Conservation (phyloP, 1,140 invertebrate genomes). For the Tetramorium parvispinum region DNA sequence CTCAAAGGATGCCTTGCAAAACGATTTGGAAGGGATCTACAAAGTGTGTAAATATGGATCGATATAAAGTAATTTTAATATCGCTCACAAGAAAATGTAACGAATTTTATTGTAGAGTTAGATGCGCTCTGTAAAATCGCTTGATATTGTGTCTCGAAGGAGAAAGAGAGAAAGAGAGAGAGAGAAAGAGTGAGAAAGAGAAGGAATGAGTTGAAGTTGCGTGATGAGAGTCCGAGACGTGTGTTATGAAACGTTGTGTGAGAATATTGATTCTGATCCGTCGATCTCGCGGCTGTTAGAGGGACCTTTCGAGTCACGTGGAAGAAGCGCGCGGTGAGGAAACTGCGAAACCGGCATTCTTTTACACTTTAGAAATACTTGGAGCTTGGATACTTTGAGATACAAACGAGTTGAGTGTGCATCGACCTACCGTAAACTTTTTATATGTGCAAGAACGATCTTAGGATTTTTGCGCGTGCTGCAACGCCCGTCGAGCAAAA, state of each 20-base stretch:
- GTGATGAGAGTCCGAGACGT: constrained; percentile 49
- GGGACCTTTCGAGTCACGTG: constrained; percentile 38
- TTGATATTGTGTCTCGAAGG: constrained; percentile 50
- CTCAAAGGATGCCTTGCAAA: constrained; percentile 74
- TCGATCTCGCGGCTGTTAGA: constrained; percentile 49
- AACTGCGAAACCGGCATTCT: constrained; percentile 56
- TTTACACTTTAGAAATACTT: constrained; percentile 64
- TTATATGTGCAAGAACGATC: constrained; percentile 15
- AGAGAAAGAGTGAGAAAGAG: constrained; percentile 26
- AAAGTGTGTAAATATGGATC: constrained; percentile 70
- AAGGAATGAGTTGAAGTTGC: constrained; percentile 42
- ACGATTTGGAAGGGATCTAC: constrained; percentile 72
- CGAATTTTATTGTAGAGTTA: constrained; percentile 68
- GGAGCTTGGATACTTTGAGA: too few relatives aligned
- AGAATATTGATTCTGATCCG: constrained; percentile 69
- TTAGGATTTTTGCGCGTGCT: constrained; percentile 1
- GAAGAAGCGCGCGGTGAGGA: constrained; percentile 55
- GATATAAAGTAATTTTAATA: constrained; percentile 69
- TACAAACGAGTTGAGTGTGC: constrained; percentile 15
- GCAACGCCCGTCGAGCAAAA: background rate
- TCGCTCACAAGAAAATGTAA: constrained; percentile 67
- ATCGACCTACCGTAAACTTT: constrained; percentile 13
- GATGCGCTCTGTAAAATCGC: constrained; percentile 67
- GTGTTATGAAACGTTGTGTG: constrained; percentile 66
- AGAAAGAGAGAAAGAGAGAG: constrained; percentile 7